phyloP scores from a whole-genome alignment of 23 tunicate genomes.

The Ciona savignyi region DNA sequence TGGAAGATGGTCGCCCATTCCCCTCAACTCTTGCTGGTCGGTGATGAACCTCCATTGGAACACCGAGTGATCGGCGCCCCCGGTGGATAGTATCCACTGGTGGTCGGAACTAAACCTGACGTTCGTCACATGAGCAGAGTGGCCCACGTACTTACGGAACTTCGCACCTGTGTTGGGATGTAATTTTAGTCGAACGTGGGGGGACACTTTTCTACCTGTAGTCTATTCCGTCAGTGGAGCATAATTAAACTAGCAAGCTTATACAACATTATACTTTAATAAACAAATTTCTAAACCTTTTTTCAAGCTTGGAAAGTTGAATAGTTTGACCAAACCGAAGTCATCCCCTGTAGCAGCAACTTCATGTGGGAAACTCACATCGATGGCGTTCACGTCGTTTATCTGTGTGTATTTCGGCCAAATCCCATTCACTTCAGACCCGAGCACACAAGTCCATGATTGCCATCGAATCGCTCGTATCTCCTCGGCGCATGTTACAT shows the following conservation, averaged over 20 bases:
- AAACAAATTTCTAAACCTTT: constrained; percentile 34
- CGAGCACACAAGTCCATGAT: constrained; percentile 87
- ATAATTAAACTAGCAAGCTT: not conserved
- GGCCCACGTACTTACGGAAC: constrained; percentile 95
- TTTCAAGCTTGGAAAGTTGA: constrained; percentile 78
- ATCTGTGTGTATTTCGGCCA: constrained; percentile 98
- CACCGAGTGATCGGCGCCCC: constrained; percentile 97
- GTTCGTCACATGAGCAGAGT: constrained; percentile 99
- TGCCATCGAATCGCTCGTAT: constrained; percentile 79
- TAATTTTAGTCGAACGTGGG: too few relatives aligned
- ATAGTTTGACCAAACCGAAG: constrained; percentile 88
- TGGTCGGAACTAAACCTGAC: constrained; percentile 74
- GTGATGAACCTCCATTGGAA: constrained; percentile 82
- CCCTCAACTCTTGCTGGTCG: not conserved
- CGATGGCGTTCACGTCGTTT: constrained; percentile 94
- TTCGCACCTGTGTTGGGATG: constrained; percentile 60
- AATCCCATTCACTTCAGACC: constrained; percentile 89
- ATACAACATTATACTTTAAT: not conserved
- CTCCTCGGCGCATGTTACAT: constrained; percentile 68
- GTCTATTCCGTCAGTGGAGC: too few relatives aligned
- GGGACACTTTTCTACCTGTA: too few relatives aligned
- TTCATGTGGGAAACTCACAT: constrained; percentile 37
- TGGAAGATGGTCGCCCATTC: not conserved
- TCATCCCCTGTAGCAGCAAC: constrained; percentile 94
- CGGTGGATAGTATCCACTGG: constrained; percentile 80